Evolutionary conservation across 2,888 invertebrate genomes (phyloP).

Genomic region (Pristionchus mayeri): DNA sequence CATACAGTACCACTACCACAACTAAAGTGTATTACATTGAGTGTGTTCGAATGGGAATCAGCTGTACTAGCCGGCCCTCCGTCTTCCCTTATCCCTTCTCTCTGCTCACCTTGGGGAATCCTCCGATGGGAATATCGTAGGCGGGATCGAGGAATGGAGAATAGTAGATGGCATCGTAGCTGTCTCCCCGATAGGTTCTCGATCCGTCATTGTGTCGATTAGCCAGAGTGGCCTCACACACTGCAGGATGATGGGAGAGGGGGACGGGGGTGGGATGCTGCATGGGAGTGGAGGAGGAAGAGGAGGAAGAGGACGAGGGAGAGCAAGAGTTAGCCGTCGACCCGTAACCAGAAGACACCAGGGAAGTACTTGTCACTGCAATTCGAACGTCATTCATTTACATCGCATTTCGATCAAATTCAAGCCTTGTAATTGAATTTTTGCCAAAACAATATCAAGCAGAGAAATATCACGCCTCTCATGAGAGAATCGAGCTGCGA

Average conservation of each 20-base stretch:
- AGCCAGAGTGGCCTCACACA: not conserved
- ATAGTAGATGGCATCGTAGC: not conserved
- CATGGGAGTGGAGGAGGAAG: slow-evolving; percentile 13
- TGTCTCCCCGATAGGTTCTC: not conserved
- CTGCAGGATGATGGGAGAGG: not conserved
- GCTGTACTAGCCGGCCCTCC: too few relatives aligned
- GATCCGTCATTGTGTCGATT: not conserved
- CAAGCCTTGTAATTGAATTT: too few relatives aligned
- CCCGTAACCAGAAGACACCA: slow-evolving; percentile 15
- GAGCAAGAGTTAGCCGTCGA: not conserved
- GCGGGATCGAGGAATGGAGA: slow-evolving; percentile 42
- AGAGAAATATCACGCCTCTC: too few relatives aligned
- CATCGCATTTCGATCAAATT: not conserved
- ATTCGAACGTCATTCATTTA: not conserved
- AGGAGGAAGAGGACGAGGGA: slow-evolving; percentile 12
- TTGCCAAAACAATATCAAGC: too few relatives aligned
- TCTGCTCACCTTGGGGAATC: slow-evolving; percentile 12
- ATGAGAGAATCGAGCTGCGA: too few relatives aligned
- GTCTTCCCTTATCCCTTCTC: too few relatives aligned
- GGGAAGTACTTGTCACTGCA: not conserved
- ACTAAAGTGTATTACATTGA: too few relatives aligned
- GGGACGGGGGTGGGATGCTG: not conserved
- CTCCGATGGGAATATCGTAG: slow-evolving; percentile 15
- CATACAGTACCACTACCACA: too few relatives aligned
- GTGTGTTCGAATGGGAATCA: too few relatives aligned